Percentiles rank a stretch among this genome's conserved stretches.
Conservation (phyloP, 2,113 vertebrate species). For the Toxotes jaculatrix region DNA sequence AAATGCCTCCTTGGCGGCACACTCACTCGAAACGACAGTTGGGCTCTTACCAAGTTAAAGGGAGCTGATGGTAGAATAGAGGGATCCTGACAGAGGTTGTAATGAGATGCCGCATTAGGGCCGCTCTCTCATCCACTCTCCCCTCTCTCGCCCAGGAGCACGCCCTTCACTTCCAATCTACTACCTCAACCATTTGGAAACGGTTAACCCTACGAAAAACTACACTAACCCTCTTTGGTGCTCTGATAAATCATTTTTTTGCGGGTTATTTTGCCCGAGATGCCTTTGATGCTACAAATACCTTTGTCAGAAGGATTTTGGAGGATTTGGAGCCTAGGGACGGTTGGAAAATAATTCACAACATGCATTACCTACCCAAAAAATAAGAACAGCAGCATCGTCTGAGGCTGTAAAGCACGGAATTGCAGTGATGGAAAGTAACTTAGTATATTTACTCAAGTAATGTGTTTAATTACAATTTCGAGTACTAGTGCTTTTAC, state of each 20-base stretch:
- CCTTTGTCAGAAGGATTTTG: slow-evolving; percentile 54
- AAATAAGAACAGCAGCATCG: slow-evolving; percentile 8
- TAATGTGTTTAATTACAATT: not conserved
- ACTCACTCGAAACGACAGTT: slow-evolving; percentile 95
- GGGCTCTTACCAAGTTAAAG: slow-evolving; percentile 89
- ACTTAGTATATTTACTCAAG: not conserved
- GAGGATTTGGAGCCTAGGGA: slow-evolving; percentile 30
- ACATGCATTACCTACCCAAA: slow-evolving; percentile 12
- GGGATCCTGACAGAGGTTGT: slow-evolving; percentile 94
- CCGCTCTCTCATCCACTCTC: slow-evolving; percentile 86
- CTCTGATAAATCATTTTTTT: slow-evolving; percentile 77
- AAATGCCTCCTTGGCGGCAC: slow-evolving; percentile 95
- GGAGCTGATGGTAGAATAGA: slow-evolving; percentile 91
- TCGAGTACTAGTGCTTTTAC: not conserved
- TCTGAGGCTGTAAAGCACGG: not conserved
- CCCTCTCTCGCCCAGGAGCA: slow-evolving; percentile 84
- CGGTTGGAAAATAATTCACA: slow-evolving; percentile 38
- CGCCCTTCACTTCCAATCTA: slow-evolving; percentile 91
- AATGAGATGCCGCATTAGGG: slow-evolving; percentile 97
- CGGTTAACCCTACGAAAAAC: slow-evolving; percentile 87
- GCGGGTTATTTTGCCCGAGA: slow-evolving; percentile 63
- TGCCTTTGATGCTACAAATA: slow-evolving; percentile 68
- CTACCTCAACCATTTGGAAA: slow-evolving; percentile 87
- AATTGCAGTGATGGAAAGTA: not conserved
- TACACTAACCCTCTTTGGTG: slow-evolving; percentile 81